Conservation (phyloP, 2,113 vertebrate genomes). For the Orthonyx spaldingii region DNA sequence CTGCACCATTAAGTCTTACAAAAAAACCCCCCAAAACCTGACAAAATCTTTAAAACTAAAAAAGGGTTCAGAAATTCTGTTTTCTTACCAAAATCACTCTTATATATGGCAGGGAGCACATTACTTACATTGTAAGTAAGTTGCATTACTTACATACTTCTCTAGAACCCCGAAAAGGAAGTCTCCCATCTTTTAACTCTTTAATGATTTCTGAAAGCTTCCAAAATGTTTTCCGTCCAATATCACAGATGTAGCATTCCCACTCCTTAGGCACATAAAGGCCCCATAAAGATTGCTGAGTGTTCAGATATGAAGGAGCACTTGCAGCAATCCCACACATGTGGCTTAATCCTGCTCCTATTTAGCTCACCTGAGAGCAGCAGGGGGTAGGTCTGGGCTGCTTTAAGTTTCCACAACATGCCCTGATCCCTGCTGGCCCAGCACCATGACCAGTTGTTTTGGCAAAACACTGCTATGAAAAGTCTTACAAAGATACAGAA, state of each 20-base stretch:
- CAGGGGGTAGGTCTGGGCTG: neutral
- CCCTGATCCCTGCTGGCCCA: neutral
- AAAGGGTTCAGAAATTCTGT: neutral
- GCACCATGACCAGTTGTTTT: neutral
- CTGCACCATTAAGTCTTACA: neutral
- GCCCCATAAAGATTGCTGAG: neutral
- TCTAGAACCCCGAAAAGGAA: neutral
- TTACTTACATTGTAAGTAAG: no score
- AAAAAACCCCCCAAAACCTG: rapidly evolving
- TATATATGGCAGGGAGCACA: neutral
- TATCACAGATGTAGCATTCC: neutral
- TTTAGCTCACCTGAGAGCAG: neutral
- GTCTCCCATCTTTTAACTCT: neutral
- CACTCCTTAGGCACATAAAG: neutral
- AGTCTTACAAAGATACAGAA: neutral
- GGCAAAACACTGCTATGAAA: neutral
- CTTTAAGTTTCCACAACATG: neutral
- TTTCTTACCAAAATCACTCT: neutral
- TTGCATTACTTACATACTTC: neutral
- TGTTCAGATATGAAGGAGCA: neutral
- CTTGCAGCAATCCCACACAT: neutral
- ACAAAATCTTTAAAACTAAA: neutral
- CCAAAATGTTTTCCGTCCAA: neutral
- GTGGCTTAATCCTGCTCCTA: neutral
- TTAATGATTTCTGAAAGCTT: neutral